These are phyloP conservation scores for Gadus macrocephalus DNA, from an alignment of 2,113 vertebrate species.

Conservation along the genomic window DNA sequence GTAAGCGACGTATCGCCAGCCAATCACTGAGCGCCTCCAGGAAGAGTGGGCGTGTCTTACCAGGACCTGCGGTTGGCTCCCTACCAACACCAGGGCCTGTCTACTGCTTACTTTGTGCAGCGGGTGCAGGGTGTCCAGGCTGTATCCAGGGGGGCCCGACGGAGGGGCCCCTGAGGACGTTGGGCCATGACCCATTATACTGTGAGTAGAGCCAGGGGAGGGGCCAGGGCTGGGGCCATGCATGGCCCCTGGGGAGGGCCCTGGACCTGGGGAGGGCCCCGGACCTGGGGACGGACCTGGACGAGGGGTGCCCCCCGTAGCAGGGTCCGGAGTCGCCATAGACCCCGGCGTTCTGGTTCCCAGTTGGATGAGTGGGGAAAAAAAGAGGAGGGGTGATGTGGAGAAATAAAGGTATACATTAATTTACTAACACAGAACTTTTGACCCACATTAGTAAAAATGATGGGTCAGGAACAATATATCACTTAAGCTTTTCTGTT, in stretches of 20 bases:
- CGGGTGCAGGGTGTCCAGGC: conserved; percentile 85
- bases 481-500: too few relatives aligned
- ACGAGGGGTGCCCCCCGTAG: conserved; percentile 84
- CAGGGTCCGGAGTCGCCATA: conserved; percentile 92
- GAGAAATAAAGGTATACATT: not conserved
- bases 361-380: conserved; percentile 20
- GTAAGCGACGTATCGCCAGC: too few relatives aligned
- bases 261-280: conserved; percentile 83
- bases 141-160: conserved; percentile 85
- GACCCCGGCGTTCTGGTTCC: conserved; percentile 53
- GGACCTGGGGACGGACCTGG: conserved; percentile 86
- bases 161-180: conserved; percentile 83
- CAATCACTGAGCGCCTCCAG: too few relatives aligned
- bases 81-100: too few relatives aligned
- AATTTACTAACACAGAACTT: too few relatives aligned
- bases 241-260: conserved; percentile 87
- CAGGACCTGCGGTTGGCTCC: too few relatives aligned
- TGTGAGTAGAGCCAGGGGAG: conserved; percentile 85
- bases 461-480: too few relatives aligned
- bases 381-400: not conserved
- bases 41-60: too few relatives aligned
- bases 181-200: conserved; percentile 92
- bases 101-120: conserved; percentile 84
- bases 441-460: too few relatives aligned
- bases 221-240: conserved; percentile 92